Base-by-base conservation (phyloP, 2,888 invertebrate species). In the Meteorus colon region DNA sequence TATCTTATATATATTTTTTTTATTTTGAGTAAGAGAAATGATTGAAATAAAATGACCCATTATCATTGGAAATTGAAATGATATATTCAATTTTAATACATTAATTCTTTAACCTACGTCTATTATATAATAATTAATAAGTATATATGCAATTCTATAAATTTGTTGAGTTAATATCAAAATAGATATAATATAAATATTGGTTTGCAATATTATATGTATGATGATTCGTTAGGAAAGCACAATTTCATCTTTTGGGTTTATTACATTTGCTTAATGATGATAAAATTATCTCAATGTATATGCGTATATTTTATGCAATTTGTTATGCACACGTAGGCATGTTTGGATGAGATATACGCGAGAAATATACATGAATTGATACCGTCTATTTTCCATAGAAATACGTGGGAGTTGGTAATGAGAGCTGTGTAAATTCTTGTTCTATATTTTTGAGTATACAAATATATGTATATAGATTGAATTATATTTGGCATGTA, bases 181-280 rank as follows among this genome's bases (percentile, higher is more conserved):
- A 12, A 41, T 41, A 12, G 34, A 34, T 8, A 1, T 34, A 6
- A 8, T 34, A 12, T 41, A 41, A 41, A 1, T 29, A 31, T n/a
- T 31, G n/a, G 34, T 63, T 14, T 63, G 27, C 27, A 27, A 60
- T 60, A 60, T 60, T 24, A 60, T 60, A 27, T 29, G 24, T 24
- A 60, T 29, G 8, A 27, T 60, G n/a, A 45, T 24, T 67, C 29
- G 41, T 67, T 67, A 45, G 48, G 27, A 48, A 48, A 67, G 48
- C 48, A 48, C 12, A 16, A 67, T 2, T 34, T 41, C 41, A 6
- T 29, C 16, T 48, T 48, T 37, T 48, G 37, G n/a, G 45, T 29
- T 41, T 41, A 67, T 67, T 48, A 27, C 19, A 67, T 67, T 67
- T 27, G 27, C 48, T 24, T 67, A 24, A 19, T 66, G 34, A 63